Evolutionary conservation across 37 sponge, comb jelly and placozoan genomes (phyloP).

Genomic region (Corticium candelabrum): DNA sequence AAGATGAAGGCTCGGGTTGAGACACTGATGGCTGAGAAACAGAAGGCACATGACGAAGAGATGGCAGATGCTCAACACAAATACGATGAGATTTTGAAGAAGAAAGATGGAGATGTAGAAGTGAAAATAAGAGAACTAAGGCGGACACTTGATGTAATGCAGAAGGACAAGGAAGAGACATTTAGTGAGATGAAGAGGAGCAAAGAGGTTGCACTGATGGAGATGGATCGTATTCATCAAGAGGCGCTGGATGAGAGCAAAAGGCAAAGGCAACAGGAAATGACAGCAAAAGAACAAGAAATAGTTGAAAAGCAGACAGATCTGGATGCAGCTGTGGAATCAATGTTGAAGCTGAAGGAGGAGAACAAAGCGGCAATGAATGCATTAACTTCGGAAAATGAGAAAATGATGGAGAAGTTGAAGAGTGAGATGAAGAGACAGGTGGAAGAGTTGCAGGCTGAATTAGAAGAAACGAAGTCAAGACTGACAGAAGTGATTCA

Average conservation of each 20-base stretch:
- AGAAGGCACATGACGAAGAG: background rate
- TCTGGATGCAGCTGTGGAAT: too few relatives aligned
- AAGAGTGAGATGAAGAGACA: too few relatives aligned
- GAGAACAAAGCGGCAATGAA: too few relatives aligned
- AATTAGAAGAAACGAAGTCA: too few relatives aligned
- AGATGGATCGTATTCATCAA: background rate
- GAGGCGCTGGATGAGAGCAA: too few relatives aligned
- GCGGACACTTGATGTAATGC: background rate
- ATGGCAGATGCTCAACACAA: too few relatives aligned
- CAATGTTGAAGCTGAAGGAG: too few relatives aligned
- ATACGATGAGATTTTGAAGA: too few relatives aligned
- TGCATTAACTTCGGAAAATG: too few relatives aligned
- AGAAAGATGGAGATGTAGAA: background rate
- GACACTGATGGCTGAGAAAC: background rate
- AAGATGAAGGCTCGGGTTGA: background rate
- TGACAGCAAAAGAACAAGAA: background rate
- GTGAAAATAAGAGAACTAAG: background rate
- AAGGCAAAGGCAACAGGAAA: background rate
- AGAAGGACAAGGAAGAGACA: background rate
- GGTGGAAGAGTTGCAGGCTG: too few relatives aligned
- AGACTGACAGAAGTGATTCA: too few relatives aligned
- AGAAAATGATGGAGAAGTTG: too few relatives aligned
- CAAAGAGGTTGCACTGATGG: background rate
- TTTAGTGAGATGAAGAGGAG: background rate
- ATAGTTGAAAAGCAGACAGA: background rate